Percentiles rank a stretch among this genome's conserved stretches.
These are phyloP conservation scores for Anser cygnoides DNA, from an alignment of 2,113 vertebrate genomes.

Conservation along the genomic window DNA sequence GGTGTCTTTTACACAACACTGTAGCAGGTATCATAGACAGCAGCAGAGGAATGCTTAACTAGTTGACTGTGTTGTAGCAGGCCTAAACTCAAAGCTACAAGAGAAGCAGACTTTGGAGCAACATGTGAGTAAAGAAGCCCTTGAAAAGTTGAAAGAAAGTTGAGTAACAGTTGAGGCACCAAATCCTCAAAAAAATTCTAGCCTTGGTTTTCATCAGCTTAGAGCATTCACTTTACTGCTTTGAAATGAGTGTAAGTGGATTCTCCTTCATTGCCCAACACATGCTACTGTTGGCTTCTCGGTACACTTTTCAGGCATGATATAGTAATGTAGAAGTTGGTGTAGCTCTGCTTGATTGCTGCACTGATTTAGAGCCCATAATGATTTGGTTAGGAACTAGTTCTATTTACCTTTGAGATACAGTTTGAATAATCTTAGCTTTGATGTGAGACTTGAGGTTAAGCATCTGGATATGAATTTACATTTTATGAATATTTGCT, in stretches of 20 bases:
- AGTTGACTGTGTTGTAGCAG: background rate
- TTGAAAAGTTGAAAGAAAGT: background rate
- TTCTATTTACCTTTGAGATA: background rate
- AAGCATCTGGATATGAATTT: conserved; percentile 12
- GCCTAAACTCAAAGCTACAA: background rate
- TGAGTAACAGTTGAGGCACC: background rate
- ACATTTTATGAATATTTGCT: conserved; percentile 1
- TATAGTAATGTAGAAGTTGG: background rate
- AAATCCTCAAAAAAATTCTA: background rate
- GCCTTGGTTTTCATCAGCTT: background rate
- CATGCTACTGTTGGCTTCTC: background rate
- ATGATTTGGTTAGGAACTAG: background rate
- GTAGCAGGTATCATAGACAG: background rate
- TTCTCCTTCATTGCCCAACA: background rate
- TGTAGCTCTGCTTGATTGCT: background rate
- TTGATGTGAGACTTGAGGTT: background rate
- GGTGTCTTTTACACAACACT: background rate
- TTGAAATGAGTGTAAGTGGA: background rate
- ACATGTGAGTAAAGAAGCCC: background rate
- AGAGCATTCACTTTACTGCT: background rate
- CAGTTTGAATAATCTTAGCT: background rate
- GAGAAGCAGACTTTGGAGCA: background rate
- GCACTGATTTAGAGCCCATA: background rate
- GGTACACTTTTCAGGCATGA: rapidly evolving
- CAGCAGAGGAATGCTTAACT: background rate